phyloP scores from a whole-genome alignment of 2,797 vertebrate species.

The Propithecus deckenii region DNA sequence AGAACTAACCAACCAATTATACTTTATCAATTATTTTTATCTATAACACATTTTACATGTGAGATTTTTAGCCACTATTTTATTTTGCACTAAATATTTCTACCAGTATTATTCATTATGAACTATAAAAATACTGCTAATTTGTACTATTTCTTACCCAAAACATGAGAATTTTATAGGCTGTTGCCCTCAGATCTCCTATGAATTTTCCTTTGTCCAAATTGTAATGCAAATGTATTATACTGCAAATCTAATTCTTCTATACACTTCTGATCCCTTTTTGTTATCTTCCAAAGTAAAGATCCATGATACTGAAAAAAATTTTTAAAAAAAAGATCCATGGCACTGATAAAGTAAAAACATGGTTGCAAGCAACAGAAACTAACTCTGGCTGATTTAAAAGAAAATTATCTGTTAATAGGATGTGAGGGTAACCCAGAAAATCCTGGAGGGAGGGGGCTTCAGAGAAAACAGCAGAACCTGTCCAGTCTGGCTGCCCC shows the following conservation, averaged over 20 bases:
- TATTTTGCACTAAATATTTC: neutral
- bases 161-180: neutral
- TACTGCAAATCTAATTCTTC: slow-evolving; percentile 6
- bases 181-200: neutral
- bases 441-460: neutral
- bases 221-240: neutral
- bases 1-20: neutral
- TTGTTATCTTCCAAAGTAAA: slow-evolving; percentile 3
- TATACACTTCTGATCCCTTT: neutral
- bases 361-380: neutral
- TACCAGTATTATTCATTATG: neutral
- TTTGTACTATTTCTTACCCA: neutral
- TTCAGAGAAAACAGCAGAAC: neutral
- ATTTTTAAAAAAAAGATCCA: too few relatives aligned
- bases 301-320: neutral
- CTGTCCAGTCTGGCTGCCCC: neutral
- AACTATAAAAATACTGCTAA: neutral
- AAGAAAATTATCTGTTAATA: slow-evolving; percentile 9
- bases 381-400: neutral
- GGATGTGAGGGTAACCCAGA: neutral
- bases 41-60: neutral
- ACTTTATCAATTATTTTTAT: slow-evolving; percentile 4
- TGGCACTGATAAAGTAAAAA: neutral
- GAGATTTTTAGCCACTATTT: neutral
- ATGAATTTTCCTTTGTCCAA: neutral